Evolutionary conservation across 2,888 invertebrate genomes (phyloP), one percentile per base, ranked within the genome.

Genomic region (Punctoribates punctum): DNA sequence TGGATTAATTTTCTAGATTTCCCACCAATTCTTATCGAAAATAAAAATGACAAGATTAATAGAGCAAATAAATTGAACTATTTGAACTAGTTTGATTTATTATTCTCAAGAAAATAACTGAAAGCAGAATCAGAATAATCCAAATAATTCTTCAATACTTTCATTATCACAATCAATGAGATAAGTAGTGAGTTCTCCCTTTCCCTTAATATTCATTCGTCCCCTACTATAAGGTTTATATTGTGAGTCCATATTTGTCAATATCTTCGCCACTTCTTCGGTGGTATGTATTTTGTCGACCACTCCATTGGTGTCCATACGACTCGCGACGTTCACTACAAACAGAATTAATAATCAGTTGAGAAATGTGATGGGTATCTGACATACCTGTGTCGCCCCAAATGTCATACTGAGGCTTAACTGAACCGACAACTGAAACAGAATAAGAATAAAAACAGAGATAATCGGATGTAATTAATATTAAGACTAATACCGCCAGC

Each of bases 181-280:
- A 84, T 93, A 96, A 0, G 96, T 96, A 62, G 89, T 90, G 75
- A 96, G 86, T 6, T 90, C 91, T 27, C 94, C 94, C 84, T 96
- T 96, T 54, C 98, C 98, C 85, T 98, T 98, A 15, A 98, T 94
- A 82, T 88, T 92, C 4, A 93, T 96, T 0, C 93, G 91, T 0
- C 98, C 97, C 25, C 97, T 88, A 82, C 93, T 94, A 81, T 93
- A 92, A 13, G 76, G 76, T 27, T 38, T 23, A 46, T 54, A 76
- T 13, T 54, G 11, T 34, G 48, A 46, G 20, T 76, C 25, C 81
- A 94, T 91, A 20, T 89, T 88, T 87, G 90, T 90, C 57, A 98
- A 86, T 75, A 95, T 89, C 82, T 91, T 88, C 0, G 92, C 92
- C 13, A 93, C 92, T 80, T 89, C 88, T 82, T 92, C 91, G 1